phyloP scores from a whole-genome alignment of 2,888 invertebrate species.

The Tinea semifulvella region DNA sequence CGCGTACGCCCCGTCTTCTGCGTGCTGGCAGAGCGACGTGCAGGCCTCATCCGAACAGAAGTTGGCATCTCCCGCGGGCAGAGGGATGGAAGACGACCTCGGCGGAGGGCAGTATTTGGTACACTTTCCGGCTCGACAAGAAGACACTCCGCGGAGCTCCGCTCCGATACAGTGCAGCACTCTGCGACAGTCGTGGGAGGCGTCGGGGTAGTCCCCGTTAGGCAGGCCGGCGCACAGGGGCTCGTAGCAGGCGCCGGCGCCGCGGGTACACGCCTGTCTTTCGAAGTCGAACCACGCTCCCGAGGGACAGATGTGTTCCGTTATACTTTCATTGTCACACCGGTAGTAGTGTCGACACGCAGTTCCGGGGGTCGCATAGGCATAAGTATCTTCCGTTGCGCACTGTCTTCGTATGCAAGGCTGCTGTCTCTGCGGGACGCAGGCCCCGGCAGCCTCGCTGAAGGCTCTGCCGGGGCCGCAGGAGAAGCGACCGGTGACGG shows the following conservation, averaged over 20 bases:
- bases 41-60: constrained; percentile 58
- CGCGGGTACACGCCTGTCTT: constrained; percentile 59
- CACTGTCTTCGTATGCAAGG: constrained; percentile 50
- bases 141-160: constrained; percentile 40
- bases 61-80: constrained; percentile 61
- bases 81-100: constrained; percentile 44
- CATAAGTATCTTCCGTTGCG: constrained; percentile 37
- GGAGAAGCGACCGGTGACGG: constrained; percentile 35
- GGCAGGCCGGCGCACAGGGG: constrained; percentile 66
- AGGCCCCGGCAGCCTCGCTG: constrained; percentile 48
- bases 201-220: constrained; percentile 66
- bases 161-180: constrained; percentile 57
- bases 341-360: constrained; percentile 67
- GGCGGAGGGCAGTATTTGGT: constrained; percentile 43
- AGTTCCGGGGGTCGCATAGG: constrained; percentile 65
- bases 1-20: constrained; percentile 64
- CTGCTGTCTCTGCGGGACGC: constrained; percentile 40
- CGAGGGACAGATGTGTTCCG: constrained; percentile 57
- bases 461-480: constrained; percentile 50
- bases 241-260: constrained; percentile 67
- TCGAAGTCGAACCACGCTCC: constrained; percentile 66
- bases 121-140: constrained; percentile 37
- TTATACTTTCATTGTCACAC: constrained; percentile 56
- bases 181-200: constrained; percentile 65
- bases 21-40: constrained; percentile 56